Evolutionary conservation across 2,888 invertebrate species (phyloP), one percentile per base, ranked within the genome.

Genomic region (Odontomyia ornata): DNA sequence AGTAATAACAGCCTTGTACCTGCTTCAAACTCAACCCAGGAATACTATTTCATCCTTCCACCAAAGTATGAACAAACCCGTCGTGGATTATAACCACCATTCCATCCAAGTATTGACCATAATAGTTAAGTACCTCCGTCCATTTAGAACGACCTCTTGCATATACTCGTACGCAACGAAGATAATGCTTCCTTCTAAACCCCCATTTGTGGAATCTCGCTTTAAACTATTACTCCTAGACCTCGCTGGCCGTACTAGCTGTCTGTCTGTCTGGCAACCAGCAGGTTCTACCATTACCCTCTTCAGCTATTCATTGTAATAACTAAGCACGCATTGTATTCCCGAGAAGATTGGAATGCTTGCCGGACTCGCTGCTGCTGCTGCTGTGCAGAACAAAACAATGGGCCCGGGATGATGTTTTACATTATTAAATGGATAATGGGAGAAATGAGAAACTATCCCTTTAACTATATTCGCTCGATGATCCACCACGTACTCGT

Each of bases 361-460:
- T 23, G 60, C 18, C n/a, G n/a, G n/a, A n/a, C n/a, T n/a, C n/a
- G n/a, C n/a, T n/a, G n/a, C n/a, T n/a, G n/a, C n/a, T n/a, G 36
- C 9, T 36, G 36, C 36, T 9, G 36, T 36, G 36, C 9, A 36
- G 36, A 36, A 36, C 36, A 36, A 64, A 15, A 64, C 64, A 64
- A 64, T 64, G 64, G 25, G 11, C 13, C 15, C 28, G 28, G 5
- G 5, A 9, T 11, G 64, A 64, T 64, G 64, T 64, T 64, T 64
- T 64, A 64, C 64, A 64, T 64, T 64, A 64, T 64, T 64, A 64
- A 64, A 64, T 64, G 64, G 64, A 64, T 64, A 64, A 64, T 64
- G 64, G 64, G 21, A 13, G 36, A 64, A 64, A 64, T 64, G 64
- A 64, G 64, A 64, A 64, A 64, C 64, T 64, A 64, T 64, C 23